Evolutionary conservation across 1,140 invertebrate species (phyloP).

Genomic region (Drosophila lacertosa): DNA sequence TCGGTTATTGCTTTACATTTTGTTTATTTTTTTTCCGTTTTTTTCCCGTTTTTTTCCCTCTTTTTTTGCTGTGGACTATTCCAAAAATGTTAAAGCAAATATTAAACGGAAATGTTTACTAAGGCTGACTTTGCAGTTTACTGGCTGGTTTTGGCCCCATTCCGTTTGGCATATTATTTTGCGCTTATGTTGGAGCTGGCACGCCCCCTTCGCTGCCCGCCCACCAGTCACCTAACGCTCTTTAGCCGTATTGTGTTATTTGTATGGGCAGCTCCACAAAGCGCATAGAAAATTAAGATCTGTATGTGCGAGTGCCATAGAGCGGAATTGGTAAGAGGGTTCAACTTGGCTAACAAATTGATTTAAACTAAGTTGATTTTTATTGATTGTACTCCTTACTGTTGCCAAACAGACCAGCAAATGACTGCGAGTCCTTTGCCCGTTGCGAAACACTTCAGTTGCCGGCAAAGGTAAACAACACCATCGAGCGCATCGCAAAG

Average conservation of each 20-base stretch:
- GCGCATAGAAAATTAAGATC: conserved; percentile 29
- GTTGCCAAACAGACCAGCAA: conserved; percentile 5
- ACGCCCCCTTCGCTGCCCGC: neutral
- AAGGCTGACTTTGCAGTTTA: conserved; percentile 23
- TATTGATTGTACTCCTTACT: conserved; percentile 61
- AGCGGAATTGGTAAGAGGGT: conserved; percentile 28
- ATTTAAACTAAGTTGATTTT: conserved; percentile 73
- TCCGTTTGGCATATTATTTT: conserved; percentile 31
- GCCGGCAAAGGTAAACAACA: conserved; percentile 12
- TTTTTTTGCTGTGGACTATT: too few species aligned
- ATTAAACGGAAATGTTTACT: conserved; percentile 30
- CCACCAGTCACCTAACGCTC: neutral
- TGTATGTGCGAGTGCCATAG: neutral
- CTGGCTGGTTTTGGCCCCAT: neutral
- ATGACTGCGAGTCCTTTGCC: neutral
- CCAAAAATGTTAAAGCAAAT: conserved; percentile 31
- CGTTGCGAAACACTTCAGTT: neutral
- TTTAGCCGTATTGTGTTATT: conserved; percentile 6
- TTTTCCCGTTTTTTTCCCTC: too few species aligned
- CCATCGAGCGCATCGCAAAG: neutral
- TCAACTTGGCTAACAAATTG: conserved; percentile 52
- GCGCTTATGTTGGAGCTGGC: conserved; percentile 18
- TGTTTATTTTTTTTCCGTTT: too few species aligned
- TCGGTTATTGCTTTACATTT: conserved; percentile 19
- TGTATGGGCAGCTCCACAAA: neutral